A percentile compares a stretch with the other conserved stretches of the same genome.
phyloP scores from a whole-genome alignment of 2,888 invertebrate species.

The Plagiodera versicolora region DNA sequence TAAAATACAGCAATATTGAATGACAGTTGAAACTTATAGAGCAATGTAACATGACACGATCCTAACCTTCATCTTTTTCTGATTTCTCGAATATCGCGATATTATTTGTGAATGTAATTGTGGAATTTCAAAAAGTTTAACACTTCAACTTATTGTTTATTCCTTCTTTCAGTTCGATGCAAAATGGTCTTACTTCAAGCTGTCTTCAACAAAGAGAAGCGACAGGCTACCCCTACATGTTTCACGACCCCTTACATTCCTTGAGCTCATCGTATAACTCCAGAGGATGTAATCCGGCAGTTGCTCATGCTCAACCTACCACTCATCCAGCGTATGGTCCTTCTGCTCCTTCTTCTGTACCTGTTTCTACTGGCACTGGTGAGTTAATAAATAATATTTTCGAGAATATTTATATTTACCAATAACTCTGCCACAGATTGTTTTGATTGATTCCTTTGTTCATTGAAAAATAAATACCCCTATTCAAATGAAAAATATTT shows the following conservation, averaged over 20 bases:
- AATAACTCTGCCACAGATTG: no score
- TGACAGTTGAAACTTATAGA: no score
- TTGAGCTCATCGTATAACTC: constrained; percentile 73
- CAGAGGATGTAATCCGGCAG: constrained; percentile 71
- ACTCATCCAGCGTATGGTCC: constrained; percentile 67
- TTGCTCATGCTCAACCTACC: constrained; percentile 77
- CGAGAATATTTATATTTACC: no score
- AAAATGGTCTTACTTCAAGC: constrained; percentile 76
- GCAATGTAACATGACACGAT: no score
- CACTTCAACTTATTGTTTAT: constrained; percentile 8
- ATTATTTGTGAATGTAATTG: no score
- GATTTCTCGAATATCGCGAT: no score
- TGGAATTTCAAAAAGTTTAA: no score
- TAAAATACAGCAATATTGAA: no score
- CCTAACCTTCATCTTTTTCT: no score
- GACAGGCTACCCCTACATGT: constrained; percentile 85
- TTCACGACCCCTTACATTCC: constrained; percentile 80
- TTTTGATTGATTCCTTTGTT: no score
- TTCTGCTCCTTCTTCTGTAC: constrained; percentile 59
- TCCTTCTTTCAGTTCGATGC: constrained; percentile 75
- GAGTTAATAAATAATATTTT: constrained; percentile 34
- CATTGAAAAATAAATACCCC: no score
- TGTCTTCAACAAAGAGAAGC: constrained; percentile 80
- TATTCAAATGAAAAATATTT: no score
- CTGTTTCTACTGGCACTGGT: constrained; percentile 57